Conservation (phyloP, 2,113 vertebrate species). For the Notechis scutatus region DNA sequence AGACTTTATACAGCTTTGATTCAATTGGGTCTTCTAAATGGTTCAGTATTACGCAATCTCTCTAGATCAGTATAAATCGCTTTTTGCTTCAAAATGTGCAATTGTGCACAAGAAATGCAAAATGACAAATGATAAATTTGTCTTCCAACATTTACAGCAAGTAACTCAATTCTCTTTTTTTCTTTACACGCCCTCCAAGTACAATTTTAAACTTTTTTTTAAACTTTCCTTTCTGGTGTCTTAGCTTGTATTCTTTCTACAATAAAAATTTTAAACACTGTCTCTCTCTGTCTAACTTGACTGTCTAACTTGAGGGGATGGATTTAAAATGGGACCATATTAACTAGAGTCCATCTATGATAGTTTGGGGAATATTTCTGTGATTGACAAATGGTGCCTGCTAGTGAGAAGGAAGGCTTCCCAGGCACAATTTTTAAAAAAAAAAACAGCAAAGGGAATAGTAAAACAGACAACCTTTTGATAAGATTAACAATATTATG, state of each 20-base stretch:
- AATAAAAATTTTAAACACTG: constrained; percentile 29
- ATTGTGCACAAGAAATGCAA: constrained; percentile 36
- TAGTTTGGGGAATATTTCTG: constrained; percentile 26
- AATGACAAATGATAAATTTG: constrained; percentile 42
- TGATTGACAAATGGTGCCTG: constrained; percentile 14
- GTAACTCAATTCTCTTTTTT: constrained; percentile 30
- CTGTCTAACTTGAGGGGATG: constrained; percentile 12
- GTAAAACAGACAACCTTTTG: constrained; percentile 56
- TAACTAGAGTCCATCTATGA: constrained; percentile 14
- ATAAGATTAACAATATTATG: constrained; percentile 31
- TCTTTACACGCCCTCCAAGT: constrained; percentile 24
- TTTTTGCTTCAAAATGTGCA: constrained; percentile 36
- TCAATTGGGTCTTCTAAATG: neutral
- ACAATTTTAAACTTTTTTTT: constrained; percentile 18
- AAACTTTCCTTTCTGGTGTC: constrained; percentile 26
- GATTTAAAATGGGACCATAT: constrained; percentile 35
- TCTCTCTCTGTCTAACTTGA: neutral
- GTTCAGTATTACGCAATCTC: constrained; percentile 22
- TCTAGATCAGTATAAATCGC: constrained; percentile 10
- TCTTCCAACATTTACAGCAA: constrained; percentile 22
- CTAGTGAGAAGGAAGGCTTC: neutral
- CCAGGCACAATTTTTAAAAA: neutral
- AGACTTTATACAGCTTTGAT: neutral
- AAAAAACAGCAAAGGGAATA: constrained; percentile 41
- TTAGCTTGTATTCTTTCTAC: constrained; percentile 30